A percentile compares a stretch with the other conserved stretches of the same genome.
Evolutionary conservation across 2,888 invertebrate genomes (phyloP).

Genomic region (Drosophila nigricruria): DNA sequence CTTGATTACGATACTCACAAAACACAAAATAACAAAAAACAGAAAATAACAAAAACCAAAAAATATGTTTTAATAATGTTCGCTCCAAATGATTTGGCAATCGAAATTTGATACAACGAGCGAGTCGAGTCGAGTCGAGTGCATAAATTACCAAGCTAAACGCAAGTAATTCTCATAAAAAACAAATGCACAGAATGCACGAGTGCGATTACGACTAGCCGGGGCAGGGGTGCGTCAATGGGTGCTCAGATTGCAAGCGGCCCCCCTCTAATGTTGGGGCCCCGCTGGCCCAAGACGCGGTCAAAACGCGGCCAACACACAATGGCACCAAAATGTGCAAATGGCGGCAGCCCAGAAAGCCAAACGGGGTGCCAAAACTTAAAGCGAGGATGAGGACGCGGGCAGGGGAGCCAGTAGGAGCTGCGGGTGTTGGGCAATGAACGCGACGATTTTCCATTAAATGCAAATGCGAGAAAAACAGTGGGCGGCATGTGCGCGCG

Average conservation of each 20-base stretch:
- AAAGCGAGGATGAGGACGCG: background rate
- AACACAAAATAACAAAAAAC: background rate
- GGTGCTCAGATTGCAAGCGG: conserved; percentile 41
- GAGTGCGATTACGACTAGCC: conserved; percentile 42
- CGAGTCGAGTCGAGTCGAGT: conserved; percentile 43
- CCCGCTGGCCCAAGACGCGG: conserved; percentile 31
- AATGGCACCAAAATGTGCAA: conserved; percentile 45
- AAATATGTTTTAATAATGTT: conserved; percentile 66
- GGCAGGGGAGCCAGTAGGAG: background rate
- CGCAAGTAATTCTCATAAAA: conserved; percentile 67
- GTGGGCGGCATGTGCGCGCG: conserved; percentile 57
- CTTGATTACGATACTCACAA: conserved; percentile 55
- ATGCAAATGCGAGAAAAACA: conserved; percentile 47
- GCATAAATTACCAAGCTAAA: conserved; percentile 60
- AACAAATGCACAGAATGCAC: conserved; percentile 57
- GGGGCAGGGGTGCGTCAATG: conserved; percentile 15
- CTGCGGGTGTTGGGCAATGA: conserved; percentile 33
- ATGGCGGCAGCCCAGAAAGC: conserved; percentile 16
- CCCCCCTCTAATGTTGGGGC: conserved; percentile 8
- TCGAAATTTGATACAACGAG: conserved; percentile 63
- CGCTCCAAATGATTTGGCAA: conserved; percentile 67
- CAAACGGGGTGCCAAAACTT: conserved; percentile 1
- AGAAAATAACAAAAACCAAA: conserved; percentile 8
- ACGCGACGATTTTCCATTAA: conserved; percentile 50
- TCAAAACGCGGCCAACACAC: conserved; percentile 58